These are phyloP conservation scores for Samia ricini DNA, from an alignment of 1,140 invertebrate species.

Conservation along the genomic window DNA sequence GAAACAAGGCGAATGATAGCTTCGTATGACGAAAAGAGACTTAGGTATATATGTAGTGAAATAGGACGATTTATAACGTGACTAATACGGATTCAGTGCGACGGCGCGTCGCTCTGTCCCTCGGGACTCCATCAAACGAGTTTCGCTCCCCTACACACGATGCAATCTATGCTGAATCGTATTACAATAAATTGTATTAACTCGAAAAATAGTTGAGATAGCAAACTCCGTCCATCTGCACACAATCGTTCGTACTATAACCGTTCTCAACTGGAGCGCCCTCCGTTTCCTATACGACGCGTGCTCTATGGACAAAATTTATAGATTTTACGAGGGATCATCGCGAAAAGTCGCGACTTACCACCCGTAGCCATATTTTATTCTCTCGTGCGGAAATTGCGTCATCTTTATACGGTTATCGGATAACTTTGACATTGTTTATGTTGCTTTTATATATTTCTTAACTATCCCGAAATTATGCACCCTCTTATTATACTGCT, in stretches of 20 bases:
- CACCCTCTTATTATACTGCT: not conserved
- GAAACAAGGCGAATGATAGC: constrained; percentile 55
- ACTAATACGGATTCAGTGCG: constrained; percentile 69
- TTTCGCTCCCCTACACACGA: constrained; percentile 70
- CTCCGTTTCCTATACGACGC: constrained; percentile 55
- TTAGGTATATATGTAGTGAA: constrained; percentile 39
- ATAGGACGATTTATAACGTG: constrained; percentile 71
- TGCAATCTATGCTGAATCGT: constrained; percentile 78
- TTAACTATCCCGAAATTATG: not conserved
- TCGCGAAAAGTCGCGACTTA: constrained; percentile 59
- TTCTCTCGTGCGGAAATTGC: constrained; percentile 68
- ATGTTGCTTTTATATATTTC: constrained; percentile 1
- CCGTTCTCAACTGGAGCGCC: constrained; percentile 41
- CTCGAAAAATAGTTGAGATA: constrained; percentile 76
- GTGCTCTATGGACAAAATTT: constrained; percentile 58
- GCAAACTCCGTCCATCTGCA: constrained; percentile 76
- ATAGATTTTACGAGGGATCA: constrained; percentile 75
- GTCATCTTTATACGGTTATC: constrained; percentile 57
- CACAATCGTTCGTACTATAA: constrained; percentile 60
- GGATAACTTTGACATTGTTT: constrained; percentile 19
- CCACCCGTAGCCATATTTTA: constrained; percentile 68
- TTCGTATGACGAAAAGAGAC: constrained; percentile 53
- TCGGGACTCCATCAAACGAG: constrained; percentile 74
- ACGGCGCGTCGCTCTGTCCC: constrained; percentile 56
- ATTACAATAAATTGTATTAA: constrained; percentile 78